A percentile compares a stretch with the other conserved stretches of the same genome.
These are phyloP conservation scores for Stictocephala bisonia DNA, from an alignment of 2,888 invertebrate genomes.

Conservation along the genomic window DNA sequence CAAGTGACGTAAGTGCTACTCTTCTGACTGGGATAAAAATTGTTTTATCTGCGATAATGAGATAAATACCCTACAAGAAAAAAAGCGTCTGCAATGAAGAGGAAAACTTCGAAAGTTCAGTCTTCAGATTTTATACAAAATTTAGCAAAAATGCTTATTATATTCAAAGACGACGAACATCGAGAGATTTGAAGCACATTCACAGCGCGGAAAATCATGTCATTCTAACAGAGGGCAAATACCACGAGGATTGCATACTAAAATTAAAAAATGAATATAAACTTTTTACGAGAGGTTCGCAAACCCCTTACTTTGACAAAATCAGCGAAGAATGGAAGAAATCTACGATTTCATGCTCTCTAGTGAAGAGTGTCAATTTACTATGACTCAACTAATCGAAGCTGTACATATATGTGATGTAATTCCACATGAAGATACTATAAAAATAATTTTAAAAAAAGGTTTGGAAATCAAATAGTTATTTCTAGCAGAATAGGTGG, in stretches of 20 bases:
- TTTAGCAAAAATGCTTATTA: background rate
- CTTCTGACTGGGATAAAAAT: background rate
- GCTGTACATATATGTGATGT: conserved; percentile 10
- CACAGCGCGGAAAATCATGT: background rate
- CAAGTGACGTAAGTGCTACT: background rate
- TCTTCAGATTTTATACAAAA: background rate
- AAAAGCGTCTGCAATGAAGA: background rate
- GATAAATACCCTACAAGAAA: background rate
- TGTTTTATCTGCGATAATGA: background rate
- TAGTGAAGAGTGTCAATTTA: conserved; percentile 14
- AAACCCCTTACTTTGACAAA: background rate
- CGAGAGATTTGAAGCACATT: background rate
- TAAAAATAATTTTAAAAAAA: background rate
- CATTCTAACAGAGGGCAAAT: background rate
- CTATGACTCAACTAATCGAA: background rate
- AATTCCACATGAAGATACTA: conserved; percentile 16
- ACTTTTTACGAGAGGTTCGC: background rate
- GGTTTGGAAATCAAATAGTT: conserved; percentile 2
- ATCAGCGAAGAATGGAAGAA: conserved; percentile 4
- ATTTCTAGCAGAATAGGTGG: conserved; percentile 5
- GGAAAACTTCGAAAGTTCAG: background rate
- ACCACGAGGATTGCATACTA: background rate
- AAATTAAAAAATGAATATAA: background rate
- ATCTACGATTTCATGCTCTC: conserved; percentile 12
- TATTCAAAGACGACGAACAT: conserved; percentile 1